Percentiles rank a stretch among this genome's conserved stretches.
phyloP scores from a whole-genome alignment of 2,888 invertebrate genomes.

The Euspilapteryx auroguttella region DNA sequence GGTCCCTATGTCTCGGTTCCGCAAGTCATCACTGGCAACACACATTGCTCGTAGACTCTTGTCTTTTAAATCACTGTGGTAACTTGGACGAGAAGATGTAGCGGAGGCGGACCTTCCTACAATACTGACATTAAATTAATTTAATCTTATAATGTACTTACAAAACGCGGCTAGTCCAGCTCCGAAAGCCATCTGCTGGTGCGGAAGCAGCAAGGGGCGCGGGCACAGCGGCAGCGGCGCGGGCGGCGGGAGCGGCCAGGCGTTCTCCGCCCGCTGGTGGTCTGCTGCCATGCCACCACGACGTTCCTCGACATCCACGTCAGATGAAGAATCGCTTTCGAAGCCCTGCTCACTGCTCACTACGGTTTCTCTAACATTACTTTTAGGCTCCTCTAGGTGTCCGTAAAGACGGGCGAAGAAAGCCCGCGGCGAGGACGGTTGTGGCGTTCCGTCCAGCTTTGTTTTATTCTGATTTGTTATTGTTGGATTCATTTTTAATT shows the following conservation, averaged over 20 bases:
- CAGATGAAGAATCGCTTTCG: conserved; percentile 46
- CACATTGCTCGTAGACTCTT: no score
- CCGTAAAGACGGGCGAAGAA: conserved; percentile 82
- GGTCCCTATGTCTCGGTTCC: no score
- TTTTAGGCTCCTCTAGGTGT: conserved; percentile 62
- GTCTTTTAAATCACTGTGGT: no score
- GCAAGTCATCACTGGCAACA: no score
- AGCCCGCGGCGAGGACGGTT: conserved; percentile 77
- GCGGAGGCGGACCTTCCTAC: no score
- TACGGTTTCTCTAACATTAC: conserved; percentile 9
- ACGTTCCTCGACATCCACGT: conserved; percentile 36
- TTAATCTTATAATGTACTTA: conserved; percentile 33
- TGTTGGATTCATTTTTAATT: no score
- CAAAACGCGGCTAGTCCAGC: conserved; percentile 61
- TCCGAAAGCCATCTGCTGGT: conserved; percentile 61
- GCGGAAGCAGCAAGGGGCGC: conserved; percentile 39
- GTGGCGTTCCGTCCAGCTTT: conserved; percentile 14
- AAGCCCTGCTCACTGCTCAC: conserved; percentile 15
- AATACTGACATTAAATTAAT: no score
- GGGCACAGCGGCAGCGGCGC: conserved; percentile 43
- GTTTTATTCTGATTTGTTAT: no score
- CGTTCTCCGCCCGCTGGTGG: conserved; percentile 12
- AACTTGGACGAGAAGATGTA: no score
- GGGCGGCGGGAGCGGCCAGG: conserved; percentile 26
- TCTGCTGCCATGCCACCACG: conserved; percentile 10